Evolutionary conservation across 1,140 invertebrate genomes (phyloP).

Genomic region (Cryptotermes secundus): DNA sequence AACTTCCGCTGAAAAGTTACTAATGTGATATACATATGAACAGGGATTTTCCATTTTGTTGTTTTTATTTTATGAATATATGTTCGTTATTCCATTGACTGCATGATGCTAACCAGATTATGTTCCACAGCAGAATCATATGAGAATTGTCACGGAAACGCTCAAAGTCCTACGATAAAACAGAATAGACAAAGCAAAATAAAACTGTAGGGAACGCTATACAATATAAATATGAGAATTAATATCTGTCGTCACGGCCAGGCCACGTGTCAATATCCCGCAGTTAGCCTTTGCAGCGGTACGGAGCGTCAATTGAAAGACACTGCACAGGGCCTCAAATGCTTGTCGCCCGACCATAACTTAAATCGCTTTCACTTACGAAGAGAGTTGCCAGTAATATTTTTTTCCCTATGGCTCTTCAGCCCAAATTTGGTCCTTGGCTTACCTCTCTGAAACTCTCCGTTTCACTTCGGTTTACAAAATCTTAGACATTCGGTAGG

Average conservation of each 20-base stretch:
- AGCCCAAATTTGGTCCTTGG: too few species aligned
- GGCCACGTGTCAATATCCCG: not conserved
- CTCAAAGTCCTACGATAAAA: not conserved
- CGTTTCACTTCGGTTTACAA: too few species aligned
- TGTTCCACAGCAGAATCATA: not conserved
- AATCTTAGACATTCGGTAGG: too few species aligned
- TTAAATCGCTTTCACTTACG: too few species aligned
- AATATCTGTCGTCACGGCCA: not conserved
- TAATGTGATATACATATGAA: not conserved
- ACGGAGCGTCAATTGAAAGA: too few species aligned
- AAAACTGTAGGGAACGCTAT: not conserved
- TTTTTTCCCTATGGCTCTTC: too few species aligned
- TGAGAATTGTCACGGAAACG: not conserved
- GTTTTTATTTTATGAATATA: not conserved
- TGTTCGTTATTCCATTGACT: constrained; percentile 6
- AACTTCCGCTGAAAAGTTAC: not conserved
- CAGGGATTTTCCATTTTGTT: not conserved
- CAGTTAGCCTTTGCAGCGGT: not conserved
- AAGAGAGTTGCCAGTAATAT: too few species aligned
- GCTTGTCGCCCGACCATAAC: too few species aligned
- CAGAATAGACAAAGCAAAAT: not conserved
- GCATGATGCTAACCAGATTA: not conserved
- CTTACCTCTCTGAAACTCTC: too few species aligned
- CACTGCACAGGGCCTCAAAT: not conserved
- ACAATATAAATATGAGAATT: not conserved